These are phyloP conservation scores for Numida meleagris DNA, from an alignment of 2,113 vertebrate genomes.

Conservation along the genomic window DNA sequence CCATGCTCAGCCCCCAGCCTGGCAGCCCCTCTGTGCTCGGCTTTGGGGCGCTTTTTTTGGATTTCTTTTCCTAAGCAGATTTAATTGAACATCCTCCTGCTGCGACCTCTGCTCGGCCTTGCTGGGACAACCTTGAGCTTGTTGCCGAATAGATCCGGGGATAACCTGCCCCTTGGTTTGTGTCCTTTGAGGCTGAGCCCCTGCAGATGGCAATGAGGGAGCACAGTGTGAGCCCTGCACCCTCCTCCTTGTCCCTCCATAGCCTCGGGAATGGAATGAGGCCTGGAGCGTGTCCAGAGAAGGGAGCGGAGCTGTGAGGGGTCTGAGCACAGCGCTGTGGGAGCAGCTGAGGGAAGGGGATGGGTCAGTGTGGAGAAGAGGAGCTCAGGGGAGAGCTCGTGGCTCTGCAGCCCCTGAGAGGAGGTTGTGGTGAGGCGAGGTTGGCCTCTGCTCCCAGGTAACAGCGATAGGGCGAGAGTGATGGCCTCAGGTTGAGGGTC, in stretches of 20 bases:
- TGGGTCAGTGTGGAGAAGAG: no score
- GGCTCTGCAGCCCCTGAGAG: no score
- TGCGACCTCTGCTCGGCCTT: not conserved
- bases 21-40: not conserved
- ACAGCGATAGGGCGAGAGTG: no score
- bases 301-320: no score
- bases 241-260: not conserved
- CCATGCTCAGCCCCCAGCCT: not conserved
- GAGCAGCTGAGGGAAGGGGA: no score
- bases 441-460: no score
- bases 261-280: no score
- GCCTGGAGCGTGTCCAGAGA: no score
- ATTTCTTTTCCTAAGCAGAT: slow-evolving; percentile 68
- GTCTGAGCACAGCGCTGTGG: no score
- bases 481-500: no score
- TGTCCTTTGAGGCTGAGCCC: not conserved
- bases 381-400: no score
- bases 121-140: slow-evolving; percentile 28
- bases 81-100: slow-evolving; percentile 48
- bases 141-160: fast-evolving
- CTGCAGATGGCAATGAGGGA: not conserved
- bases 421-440: no score
- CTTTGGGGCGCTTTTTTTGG: slow-evolving; percentile 13
- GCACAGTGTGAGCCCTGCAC: not conserved
- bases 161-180: not conserved